These are phyloP conservation scores for Athripsodes cinereus DNA, from an alignment of 2,888 invertebrate species.

Conservation along the genomic window DNA sequence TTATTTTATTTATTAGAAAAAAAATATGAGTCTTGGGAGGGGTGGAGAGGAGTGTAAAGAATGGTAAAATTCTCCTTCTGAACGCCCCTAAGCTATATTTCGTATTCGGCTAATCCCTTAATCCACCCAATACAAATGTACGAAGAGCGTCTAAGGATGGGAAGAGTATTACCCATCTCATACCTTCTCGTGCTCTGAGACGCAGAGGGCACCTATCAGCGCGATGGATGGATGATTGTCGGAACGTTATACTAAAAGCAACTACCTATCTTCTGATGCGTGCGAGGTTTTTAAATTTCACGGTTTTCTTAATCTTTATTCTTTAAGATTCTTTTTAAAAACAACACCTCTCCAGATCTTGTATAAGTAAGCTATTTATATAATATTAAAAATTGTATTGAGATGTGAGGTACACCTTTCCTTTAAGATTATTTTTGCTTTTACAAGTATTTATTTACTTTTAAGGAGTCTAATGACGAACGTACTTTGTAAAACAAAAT, in stretches of 20 bases:
- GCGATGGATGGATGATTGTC: slow-evolving; percentile 15
- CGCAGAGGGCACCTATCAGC: slow-evolving; percentile 7
- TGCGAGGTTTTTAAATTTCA: not conserved
- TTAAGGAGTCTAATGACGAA: no score
- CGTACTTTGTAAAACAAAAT: no score
- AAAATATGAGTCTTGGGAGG: no score
- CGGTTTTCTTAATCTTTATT: no score
- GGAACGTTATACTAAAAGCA: not conserved
- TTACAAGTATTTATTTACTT: no score
- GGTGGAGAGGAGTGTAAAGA: not conserved
- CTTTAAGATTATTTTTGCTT: no score
- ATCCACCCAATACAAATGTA: slow-evolving; percentile 21
- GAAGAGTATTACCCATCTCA: not conserved
- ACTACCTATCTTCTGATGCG: not conserved
- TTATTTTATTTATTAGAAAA: no score
- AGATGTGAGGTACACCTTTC: no score
- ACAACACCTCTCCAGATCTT: no score
- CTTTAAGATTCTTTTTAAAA: no score
- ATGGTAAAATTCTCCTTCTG: slow-evolving; percentile 7
- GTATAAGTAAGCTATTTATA: no score
- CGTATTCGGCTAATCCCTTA: slow-evolving; percentile 21
- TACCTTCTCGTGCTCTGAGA: not conserved
- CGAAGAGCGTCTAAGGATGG: slow-evolving; percentile 8
- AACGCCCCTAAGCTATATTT: slow-evolving; percentile 18
- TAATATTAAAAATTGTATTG: no score